These are phyloP conservation scores for Pterostichus madidus DNA, from an alignment of 2,888 invertebrate genomes.

Conservation along the genomic window DNA sequence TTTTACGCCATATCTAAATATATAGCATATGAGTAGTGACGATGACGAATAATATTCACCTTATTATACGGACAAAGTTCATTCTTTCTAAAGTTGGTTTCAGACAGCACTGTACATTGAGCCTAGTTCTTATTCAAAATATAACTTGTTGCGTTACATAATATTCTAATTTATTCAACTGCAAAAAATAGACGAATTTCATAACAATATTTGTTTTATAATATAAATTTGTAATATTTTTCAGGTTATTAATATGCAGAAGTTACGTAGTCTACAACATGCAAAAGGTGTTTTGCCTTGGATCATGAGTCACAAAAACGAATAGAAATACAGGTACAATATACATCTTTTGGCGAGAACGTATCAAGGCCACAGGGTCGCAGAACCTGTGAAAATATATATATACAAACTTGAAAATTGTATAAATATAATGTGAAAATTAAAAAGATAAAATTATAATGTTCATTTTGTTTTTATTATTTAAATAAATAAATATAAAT, in stretches of 20 bases:
- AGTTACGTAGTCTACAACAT: slow-evolving; percentile 16
- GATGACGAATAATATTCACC: neutral
- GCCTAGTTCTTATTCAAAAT: neutral
- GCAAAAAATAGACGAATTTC: neutral
- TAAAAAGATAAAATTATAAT: too few species aligned
- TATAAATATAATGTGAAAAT: too few species aligned
- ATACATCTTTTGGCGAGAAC: slow-evolving; percentile 50
- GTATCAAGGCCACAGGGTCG: slow-evolving; percentile 56
- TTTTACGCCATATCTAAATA: too few species aligned
- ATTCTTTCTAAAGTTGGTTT: neutral
- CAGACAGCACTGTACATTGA: neutral
- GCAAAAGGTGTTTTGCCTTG: slow-evolving; percentile 49
- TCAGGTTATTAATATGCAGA: neutral
- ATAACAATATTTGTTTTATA: slow-evolving; percentile 21
- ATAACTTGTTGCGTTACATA: neutral
- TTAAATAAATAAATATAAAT: too few species aligned
- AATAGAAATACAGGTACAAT: slow-evolving; percentile 34
- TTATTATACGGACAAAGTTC: slow-evolving; percentile 18
- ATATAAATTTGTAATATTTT: slow-evolving; percentile 5
- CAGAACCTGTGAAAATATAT: too few species aligned
- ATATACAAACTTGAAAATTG: too few species aligned
- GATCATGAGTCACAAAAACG: slow-evolving; percentile 57
- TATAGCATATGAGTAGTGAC: too few species aligned
- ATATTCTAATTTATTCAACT: slow-evolving; percentile 4
- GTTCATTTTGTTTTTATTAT: too few species aligned